phyloP scores from a whole-genome alignment of 1,140 invertebrate genomes.

The Idris sp. region DNA sequence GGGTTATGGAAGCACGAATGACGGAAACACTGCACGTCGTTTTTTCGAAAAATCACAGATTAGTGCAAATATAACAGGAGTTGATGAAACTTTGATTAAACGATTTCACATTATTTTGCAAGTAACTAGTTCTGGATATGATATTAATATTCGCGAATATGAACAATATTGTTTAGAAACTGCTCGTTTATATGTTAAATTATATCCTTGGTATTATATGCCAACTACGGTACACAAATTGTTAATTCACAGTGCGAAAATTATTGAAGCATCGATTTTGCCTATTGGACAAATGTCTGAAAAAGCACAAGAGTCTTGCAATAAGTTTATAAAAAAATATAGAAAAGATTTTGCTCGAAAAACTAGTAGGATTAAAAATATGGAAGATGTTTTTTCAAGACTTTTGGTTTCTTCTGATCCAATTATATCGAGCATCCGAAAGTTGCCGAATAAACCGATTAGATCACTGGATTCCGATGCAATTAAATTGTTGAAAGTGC shows the following conservation, averaged over 20 bases:
- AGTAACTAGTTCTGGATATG: conserved; percentile 1
- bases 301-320: too few species aligned
- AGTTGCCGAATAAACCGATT: too few species aligned
- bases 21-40: conserved; percentile 12
- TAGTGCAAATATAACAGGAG: conserved; percentile 2
- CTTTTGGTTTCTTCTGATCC: too few species aligned
- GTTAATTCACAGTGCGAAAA: background rate
- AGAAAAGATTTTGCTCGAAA: too few species aligned
- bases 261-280: background rate
- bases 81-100: background rate
- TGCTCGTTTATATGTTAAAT: background rate
- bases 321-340: too few species aligned
- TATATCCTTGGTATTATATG: conserved; percentile 18
- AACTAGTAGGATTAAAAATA: too few species aligned
- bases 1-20: conserved; percentile 13
- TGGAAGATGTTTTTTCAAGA: too few species aligned
- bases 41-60: conserved; percentile 8
- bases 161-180: conserved; percentile 5
- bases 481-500: too few species aligned
- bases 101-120: conserved; percentile 8
- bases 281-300: too few species aligned
- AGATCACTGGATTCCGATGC: too few species aligned
- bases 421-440: too few species aligned
- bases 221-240: conserved; percentile 4
- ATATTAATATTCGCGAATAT: background rate